phyloP scores from a whole-genome alignment of 2,888 invertebrate species.

The Syrphus vitripennis region DNA sequence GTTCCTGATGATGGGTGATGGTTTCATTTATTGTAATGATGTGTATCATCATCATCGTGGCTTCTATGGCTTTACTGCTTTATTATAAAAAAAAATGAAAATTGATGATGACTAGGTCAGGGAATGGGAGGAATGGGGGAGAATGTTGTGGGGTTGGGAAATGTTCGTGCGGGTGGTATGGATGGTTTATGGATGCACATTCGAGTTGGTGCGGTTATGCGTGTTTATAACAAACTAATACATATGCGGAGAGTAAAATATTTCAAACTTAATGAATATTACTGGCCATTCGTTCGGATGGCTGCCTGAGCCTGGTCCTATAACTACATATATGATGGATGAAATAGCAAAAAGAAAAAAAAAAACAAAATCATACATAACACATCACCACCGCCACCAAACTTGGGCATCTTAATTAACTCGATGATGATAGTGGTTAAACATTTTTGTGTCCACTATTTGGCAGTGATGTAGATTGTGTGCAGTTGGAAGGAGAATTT shows the following conservation, averaged over 20 bases:
- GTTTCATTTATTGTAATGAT: slow-evolving; percentile 67
- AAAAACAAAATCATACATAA: slow-evolving; percentile 13
- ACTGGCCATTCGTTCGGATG: slow-evolving; percentile 9
- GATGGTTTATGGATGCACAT: slow-evolving; percentile 49
- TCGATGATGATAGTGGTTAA: slow-evolving; percentile 69
- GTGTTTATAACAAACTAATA: slow-evolving; percentile 49
- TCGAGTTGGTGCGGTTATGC: slow-evolving; percentile 58
- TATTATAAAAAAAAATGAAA: slow-evolving; percentile 54
- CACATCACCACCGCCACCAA: slow-evolving; percentile 17
- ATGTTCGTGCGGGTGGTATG: neutral
- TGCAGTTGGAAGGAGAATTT: slow-evolving; percentile 18
- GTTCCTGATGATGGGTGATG: slow-evolving; percentile 64
- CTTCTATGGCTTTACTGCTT: slow-evolving; percentile 33
- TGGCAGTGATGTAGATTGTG: neutral
- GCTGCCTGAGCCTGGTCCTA: neutral
- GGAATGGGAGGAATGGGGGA: neutral
- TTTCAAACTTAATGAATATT: slow-evolving; percentile 67
- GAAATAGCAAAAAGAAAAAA: too few species aligned
- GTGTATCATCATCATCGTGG: slow-evolving; percentile 41
- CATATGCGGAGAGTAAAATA: slow-evolving; percentile 52
- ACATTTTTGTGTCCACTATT: slow-evolving; percentile 68
- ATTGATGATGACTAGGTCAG: slow-evolving; percentile 9
- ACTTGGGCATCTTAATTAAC: slow-evolving; percentile 70
- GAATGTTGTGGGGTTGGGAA: neutral
- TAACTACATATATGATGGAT: neutral